Evolutionary conservation across 2,888 invertebrate species (phyloP), one percentile per base, ranked within the genome.

Genomic region (Meandrusa payeni): DNA sequence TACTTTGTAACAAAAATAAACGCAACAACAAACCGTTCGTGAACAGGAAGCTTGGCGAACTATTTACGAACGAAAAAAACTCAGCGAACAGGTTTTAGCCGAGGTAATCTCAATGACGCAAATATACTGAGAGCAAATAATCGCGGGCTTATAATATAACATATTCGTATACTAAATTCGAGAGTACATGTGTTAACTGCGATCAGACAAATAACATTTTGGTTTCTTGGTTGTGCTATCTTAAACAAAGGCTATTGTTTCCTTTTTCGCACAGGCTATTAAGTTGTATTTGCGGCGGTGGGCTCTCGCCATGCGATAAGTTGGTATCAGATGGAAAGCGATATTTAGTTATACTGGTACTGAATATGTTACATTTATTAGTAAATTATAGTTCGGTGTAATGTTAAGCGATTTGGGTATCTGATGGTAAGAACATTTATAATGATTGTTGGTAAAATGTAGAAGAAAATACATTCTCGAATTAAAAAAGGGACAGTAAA

Each of bases 211-310:
- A 77, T 75, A 80, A 31, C 13, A 73, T 65, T 75, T 70, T 64
- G 69, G 64, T 58, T 59, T 59, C 64, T 37, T 37, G 22, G 11
- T 27, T 32, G 12, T 13, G 58, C 72, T 76, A 68, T 66, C 70
- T 59, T 63, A 64, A 81, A 83, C 83, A 85, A 80, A 82, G 76
- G 70, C 82, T 58, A 81, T 83, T 85, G 83, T 83, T 79, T 72
- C 59, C 67, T 77, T 78, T 77, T 77, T 78, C 77, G 68, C 78
- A 72, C 59, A 69, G 65, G 65, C 65, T 64, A 62, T 62, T 62
- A 57, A 62, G 55, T 59, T 51, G 57, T 65, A 62, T 64, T 63
- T 59, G 56, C 60, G 54, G 47, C 54, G 55, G 61, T 61, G 57
- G 51, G 59, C 61, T 75, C 67, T 61, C 63, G 70, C 69, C 5